These are phyloP conservation scores for Hirtodrosophila trivittata DNA, from an alignment of 2,888 invertebrate genomes.

Conservation along the genomic window DNA sequence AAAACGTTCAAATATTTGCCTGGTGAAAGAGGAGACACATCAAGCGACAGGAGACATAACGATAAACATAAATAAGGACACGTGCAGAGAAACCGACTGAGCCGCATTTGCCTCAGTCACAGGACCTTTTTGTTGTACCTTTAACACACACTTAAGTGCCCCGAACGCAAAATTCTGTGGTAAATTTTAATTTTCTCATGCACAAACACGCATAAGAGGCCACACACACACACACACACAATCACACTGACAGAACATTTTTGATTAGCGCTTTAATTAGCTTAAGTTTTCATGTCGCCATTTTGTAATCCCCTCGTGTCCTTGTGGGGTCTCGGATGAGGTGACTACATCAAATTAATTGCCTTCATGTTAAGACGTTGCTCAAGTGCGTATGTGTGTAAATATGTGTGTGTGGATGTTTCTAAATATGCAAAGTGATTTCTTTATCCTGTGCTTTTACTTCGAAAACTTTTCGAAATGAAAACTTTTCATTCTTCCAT, in stretches of 20 bases:
- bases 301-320: constrained; percentile 38
- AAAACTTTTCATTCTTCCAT: constrained; percentile 48
- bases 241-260: constrained; percentile 18
- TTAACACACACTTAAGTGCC: constrained; percentile 54
- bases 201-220: constrained; percentile 7
- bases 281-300: constrained; percentile 56
- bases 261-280: constrained; percentile 61
- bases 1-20: constrained; percentile 54
- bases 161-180: constrained; percentile 41
- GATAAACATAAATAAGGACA: constrained; percentile 21
- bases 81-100: constrained; percentile 5
- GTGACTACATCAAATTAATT: constrained; percentile 65
- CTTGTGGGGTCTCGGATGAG: constrained; percentile 32
- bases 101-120: constrained; percentile 9
- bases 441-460: constrained; percentile 8
- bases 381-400: background rate
- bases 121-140: constrained; percentile 20
- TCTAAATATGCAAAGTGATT: background rate
- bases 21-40: constrained; percentile 11
- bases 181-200: constrained; percentile 49
- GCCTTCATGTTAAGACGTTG: constrained; percentile 43
- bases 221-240: background rate
- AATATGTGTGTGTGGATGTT: constrained; percentile 12
- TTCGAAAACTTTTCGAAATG: background rate
- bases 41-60: constrained; percentile 22